These are phyloP conservation scores for Zophobas morio DNA, from an alignment of 1,140 invertebrate species.

Conservation along the genomic window DNA sequence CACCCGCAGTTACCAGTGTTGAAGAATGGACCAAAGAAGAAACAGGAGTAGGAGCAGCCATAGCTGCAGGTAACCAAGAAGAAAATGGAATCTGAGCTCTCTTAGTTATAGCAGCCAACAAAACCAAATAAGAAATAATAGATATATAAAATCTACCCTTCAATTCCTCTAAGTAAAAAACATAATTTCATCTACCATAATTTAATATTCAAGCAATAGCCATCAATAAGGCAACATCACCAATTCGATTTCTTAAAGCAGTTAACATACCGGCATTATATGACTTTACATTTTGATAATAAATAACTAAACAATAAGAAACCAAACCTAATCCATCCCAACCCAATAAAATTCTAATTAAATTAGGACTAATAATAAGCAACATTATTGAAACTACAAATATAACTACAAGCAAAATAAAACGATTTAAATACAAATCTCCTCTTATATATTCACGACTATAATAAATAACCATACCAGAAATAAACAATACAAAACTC, in stretches of 20 bases:
- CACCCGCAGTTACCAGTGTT: conserved; percentile 78
- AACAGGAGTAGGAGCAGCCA: conserved; percentile 79
- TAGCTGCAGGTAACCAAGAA: conserved; percentile 75
- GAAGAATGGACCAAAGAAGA: conserved; percentile 82
- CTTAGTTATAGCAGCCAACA: conserved; percentile 77
- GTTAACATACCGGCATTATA: conserved; percentile 77
- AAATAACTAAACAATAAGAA: conserved; percentile 79
- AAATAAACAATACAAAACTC: no score
- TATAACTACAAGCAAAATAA: no score
- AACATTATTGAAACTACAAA: no score
- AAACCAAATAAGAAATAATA: conserved; percentile 69
- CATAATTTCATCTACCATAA: conserved; percentile 71
- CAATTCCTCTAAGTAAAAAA: conserved; percentile 70
- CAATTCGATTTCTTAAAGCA: conserved; percentile 75
- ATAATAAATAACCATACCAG: no score
- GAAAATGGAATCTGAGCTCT: conserved; percentile 80
- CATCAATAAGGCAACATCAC: conserved; percentile 73
- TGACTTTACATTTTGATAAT: conserved; percentile 75
- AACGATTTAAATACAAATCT: no score
- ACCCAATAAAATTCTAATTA: no score
- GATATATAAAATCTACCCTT: conserved; percentile 66
- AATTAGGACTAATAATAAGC: no score
- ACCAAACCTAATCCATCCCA: conserved; percentile 78
- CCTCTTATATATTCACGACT: no score
- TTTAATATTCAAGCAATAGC: conserved; percentile 72